These are phyloP conservation scores for Lepidurus packardi DNA, from an alignment of 1,140 invertebrate genomes.

Conservation along the genomic window DNA sequence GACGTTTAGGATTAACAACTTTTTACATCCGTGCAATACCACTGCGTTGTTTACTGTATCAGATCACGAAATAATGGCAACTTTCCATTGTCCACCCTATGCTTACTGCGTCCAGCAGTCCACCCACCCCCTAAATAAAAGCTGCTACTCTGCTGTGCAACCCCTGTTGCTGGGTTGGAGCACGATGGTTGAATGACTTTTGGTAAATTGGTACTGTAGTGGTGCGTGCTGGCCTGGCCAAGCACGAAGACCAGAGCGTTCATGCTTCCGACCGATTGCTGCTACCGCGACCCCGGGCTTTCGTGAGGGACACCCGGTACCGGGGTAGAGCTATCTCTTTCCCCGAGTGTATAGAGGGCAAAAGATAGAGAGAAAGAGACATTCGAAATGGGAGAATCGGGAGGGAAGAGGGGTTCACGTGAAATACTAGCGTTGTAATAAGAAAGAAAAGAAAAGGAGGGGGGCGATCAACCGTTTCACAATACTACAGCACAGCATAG, in stretches of 20 bases:
- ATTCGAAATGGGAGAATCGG: background rate
- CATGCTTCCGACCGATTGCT: constrained; percentile 20
- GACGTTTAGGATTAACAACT: no score
- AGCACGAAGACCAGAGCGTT: constrained; percentile 6
- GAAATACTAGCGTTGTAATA: background rate
- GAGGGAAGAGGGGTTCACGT: background rate
- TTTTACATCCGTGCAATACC: no score
- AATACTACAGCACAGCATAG: background rate
- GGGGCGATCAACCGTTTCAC: constrained; percentile 16
- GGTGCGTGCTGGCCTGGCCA: constrained; percentile 16
- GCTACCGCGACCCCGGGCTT: constrained; percentile 16
- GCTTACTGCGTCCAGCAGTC: background rate
- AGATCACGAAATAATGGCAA: no score
- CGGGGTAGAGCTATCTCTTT: background rate
- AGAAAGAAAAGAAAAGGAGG: constrained; percentile 11
- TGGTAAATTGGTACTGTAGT: background rate
- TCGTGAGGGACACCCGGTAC: constrained; percentile 1
- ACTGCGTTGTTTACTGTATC: no score
- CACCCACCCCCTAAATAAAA: background rate
- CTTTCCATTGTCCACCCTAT: background rate
- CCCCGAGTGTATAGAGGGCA: background rate
- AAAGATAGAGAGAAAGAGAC: background rate
- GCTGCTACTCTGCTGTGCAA: background rate
- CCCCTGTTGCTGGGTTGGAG: constrained; percentile 13
- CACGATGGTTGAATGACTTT: constrained; percentile 11